These are phyloP conservation scores for Aphodius granarius DNA, from an alignment of 2,888 invertebrate genomes.

Conservation along the genomic window DNA sequence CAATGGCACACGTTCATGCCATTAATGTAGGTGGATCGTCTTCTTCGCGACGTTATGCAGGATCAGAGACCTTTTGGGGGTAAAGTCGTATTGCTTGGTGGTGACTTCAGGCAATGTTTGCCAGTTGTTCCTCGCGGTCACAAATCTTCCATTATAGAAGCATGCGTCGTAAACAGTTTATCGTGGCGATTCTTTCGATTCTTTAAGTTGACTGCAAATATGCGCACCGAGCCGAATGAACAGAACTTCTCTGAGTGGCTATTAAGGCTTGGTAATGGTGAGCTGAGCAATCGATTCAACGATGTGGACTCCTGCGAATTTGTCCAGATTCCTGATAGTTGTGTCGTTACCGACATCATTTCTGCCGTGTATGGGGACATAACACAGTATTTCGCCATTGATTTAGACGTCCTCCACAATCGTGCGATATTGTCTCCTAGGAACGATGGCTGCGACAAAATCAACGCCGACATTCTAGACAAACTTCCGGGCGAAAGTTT, in stretches of 20 bases:
- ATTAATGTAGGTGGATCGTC: conserved; percentile 16
- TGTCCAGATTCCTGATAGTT: background rate
- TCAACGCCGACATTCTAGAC: background rate
- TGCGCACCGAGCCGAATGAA: background rate
- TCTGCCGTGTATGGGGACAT: background rate
- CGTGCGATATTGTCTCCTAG: background rate
- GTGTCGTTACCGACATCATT: background rate
- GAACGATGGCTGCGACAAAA: background rate
- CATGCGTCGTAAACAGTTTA: background rate
- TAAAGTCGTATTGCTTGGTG: conserved; percentile 31
- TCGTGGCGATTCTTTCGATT: background rate
- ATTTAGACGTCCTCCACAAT: background rate
- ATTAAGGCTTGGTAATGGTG: background rate
- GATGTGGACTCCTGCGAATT: background rate
- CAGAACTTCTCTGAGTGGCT: background rate
- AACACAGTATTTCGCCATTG: background rate
- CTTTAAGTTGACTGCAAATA: background rate
- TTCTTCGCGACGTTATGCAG: conserved; percentile 19
- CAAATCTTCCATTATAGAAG: background rate
- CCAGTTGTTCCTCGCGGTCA: conserved; percentile 13
- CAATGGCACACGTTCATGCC: conserved; percentile 27
- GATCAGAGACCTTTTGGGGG: conserved; percentile 23
- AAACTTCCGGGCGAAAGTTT: background rate
- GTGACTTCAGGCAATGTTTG: conserved; percentile 34
- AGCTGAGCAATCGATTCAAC: background rate